Evolutionary conservation across 2,797 vertebrate species (phyloP), one percentile per base, ranked within the genome.

Genomic region (Manis pentadactyla): DNA sequence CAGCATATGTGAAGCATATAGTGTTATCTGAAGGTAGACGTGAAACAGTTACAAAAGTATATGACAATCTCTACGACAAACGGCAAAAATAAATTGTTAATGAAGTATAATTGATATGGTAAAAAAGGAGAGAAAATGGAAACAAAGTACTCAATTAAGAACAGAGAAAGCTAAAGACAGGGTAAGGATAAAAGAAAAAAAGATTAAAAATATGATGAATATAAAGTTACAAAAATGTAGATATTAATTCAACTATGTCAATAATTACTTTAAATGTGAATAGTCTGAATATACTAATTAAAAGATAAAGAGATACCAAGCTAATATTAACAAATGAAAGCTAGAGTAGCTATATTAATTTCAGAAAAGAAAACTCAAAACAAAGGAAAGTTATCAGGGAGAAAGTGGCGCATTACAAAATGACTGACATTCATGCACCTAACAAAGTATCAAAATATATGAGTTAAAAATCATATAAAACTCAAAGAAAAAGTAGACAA

Each of bases 291-390:
- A 61, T 37, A 37, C 18, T 73, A 59, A 71, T 37, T 81, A 39
- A 57, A 59, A 39, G 14, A 57, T 18, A 42, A 37, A 78, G 51
- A 68, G 31, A 83, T 9, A 49, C 17, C 11, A 19, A 53, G n/a
- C 9, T 25, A 73, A 63, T 71, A 57, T 73, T 51, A 69, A 73
- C 27, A 74, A 31, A 92, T 73, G 55, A 63, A 91, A 83, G 7
- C 21, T 85, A 4, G 46, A 77, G 3, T 75, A 85, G 13, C 8
- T 91, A 34, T 18, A 66, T 66, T 66, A 61, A 53, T 53, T 93
- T 71, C 74, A 81, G 27, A n/a, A 92, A 79, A 81, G 27, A n/a
- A 92, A 79, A 87, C n/a, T 86, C 46, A 79, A n/a, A 79, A 51
- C 27, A 74, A 42, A 63, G 34, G 34, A 79, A 71, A 69, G 31